Evolutionary conservation across 1,140 invertebrate genomes (phyloP), one percentile per base, ranked within the genome.

Genomic region (Kradibia gibbosae): DNA sequence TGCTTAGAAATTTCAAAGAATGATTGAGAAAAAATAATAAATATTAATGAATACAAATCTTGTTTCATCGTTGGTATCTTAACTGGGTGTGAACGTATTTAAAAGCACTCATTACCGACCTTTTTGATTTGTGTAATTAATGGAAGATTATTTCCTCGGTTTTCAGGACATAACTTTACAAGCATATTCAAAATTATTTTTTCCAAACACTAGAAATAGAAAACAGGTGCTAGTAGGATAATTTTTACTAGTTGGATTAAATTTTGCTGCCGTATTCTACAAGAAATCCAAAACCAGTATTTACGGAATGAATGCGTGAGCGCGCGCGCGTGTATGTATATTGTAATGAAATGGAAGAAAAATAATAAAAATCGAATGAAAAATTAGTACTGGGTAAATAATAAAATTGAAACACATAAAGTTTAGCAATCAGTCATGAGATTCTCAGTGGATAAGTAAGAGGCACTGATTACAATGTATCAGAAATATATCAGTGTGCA

Each of bases 391-490:
- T 74, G 55, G 55, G 31, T 55, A 53, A 74, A 55, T 53, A 36
- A 42, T 74, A 74, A 17, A 55, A 74, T 50, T 74, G 34, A 55
- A 74, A 53, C 20, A 53, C 31, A 74, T 55, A 74, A 1, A 31
- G 28, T 4, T 10, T 10, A 15, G 48, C 72, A 74, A 74, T 74
- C 55, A 74, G 55, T 74, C 72, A 36, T 74, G 34, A 36, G 34
- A 74, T 74, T 34, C 42, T 36, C 22, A 55, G 25, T 74, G 34
- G 72, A 74, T 74, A 74, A 74, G 36, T 39, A 55, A 62, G 60
- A 34, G 34, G 11, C 20, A 62, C 20, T 36, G 60, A 34, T 60
- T 62, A 62, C 11, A 34, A 34, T 62, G 60, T 62, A 62, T 34
- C 4, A 4, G 31, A 60, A 31, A 60, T 45, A 5, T 45, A 45